A percentile compares a stretch with the other conserved stretches of the same genome.
Evolutionary conservation across 2,113 vertebrate species (phyloP).

Genomic region (Cygnus atratus): DNA sequence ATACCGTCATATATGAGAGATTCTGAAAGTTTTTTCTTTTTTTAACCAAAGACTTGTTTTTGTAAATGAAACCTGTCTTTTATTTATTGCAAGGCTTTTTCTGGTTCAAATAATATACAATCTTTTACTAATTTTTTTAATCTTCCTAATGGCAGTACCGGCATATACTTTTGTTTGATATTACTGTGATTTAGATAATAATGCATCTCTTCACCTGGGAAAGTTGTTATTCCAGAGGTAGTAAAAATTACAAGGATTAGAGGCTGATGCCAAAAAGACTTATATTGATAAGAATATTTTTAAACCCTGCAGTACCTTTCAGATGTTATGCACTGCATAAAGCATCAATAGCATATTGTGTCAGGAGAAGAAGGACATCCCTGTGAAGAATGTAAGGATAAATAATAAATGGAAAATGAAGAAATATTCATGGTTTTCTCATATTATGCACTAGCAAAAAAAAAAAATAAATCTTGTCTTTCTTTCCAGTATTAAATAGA

Average conservation of each 20-base stretch:
- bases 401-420: constrained; percentile 55
- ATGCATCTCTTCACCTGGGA: background rate
- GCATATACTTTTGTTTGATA: background rate
- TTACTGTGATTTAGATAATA: background rate
- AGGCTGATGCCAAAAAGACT: background rate
- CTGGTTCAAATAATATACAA: background rate
- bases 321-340: background rate
- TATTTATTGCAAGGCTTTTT: background rate
- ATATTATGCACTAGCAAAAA: background rate
- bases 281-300: constrained; percentile 1
- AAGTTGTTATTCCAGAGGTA: background rate
- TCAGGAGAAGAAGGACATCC: background rate
- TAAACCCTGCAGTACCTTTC: constrained; percentile 1
- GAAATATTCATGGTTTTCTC: constrained; percentile 18
- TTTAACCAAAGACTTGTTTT: background rate
- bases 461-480: background rate
- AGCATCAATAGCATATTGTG: background rate
- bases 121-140: background rate
- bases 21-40: background rate
- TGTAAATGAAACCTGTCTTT: background rate
- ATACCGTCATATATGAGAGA: background rate
- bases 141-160: background rate
- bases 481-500: constrained; percentile 40
- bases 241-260: background rate
- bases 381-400: constrained; percentile 25